These are phyloP conservation scores for Dugesia japonica DNA, from an alignment of 2,888 invertebrate genomes.

Conservation along the genomic window DNA sequence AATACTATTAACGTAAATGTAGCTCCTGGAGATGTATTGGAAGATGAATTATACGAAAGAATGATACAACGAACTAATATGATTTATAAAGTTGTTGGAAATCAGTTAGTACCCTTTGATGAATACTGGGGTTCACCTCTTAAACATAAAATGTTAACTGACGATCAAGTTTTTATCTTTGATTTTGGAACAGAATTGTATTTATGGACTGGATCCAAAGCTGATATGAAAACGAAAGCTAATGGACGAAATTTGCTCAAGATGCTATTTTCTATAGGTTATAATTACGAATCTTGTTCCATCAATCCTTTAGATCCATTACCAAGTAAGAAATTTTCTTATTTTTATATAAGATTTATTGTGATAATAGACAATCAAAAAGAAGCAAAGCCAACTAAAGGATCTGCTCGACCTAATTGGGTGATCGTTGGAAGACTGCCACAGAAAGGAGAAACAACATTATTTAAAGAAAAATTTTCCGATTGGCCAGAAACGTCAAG, in stretches of 20 bases:
- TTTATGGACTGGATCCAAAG: conserved; percentile 79
- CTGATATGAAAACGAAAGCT: conserved; percentile 58
- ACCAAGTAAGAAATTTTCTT: conserved; percentile 38
- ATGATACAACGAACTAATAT: conserved; percentile 8
- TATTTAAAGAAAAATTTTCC: conserved; percentile 79
- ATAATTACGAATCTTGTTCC: too few species aligned
- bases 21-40: background rate
- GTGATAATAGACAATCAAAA: conserved; percentile 34
- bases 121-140: conserved; percentile 72
- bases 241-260: conserved; percentile 63
- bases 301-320: conserved; percentile 57
- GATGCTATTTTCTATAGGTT: conserved; percentile 65
- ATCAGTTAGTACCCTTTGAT: conserved; percentile 58
- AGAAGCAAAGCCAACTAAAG: conserved; percentile 35
- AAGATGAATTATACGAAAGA: conserved; percentile 23
- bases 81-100: background rate
- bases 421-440: conserved; percentile 61
- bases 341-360: background rate
- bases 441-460: conserved; percentile 68
- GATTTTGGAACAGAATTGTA: conserved; percentile 86
- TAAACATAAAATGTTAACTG: conserved; percentile 49
- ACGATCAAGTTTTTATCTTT: conserved; percentile 55
- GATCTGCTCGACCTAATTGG: conserved; percentile 60
- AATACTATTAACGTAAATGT: too few species aligned
- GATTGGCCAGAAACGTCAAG: conserved; percentile 69